Evolutionary conservation across 2,888 invertebrate genomes (phyloP), one percentile per base, ranked within the genome.

Genomic region (Stegophylla sp.): DNA sequence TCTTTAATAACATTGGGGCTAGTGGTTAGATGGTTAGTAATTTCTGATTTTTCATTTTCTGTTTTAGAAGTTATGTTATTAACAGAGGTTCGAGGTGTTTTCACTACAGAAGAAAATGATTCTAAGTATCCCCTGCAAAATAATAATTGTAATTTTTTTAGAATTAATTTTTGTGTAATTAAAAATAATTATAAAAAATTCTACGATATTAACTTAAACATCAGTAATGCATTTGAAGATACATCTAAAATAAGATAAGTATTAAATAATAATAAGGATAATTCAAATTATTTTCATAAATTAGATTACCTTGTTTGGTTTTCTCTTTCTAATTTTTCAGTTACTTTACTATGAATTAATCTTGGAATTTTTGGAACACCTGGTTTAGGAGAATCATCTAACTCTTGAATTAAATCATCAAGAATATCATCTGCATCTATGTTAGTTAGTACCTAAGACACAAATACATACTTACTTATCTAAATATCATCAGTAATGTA

Each of bases 371-470:
- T 73, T 9, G 43, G 20, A 23, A 64, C 43, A 34, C 12, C 56
- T 63, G 66, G 56, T 74, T 74, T 77, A 69, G 77, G 67, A 28
- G 75, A 64, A 13, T 20, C 20, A 75, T 74, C 89, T 1, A 92
- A 87, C 86, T 93, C 93, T 10, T 90, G 91, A 86, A 94, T 89
- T 67, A 94, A 89, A 85, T 93, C 93, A 43, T 91, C 91, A 28
- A 94, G 87, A 83, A 92, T 90, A 85, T 94, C 92, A 87, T 97
- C 96, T 83, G 94, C 92, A 20, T 91, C 91, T 83, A 92, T 63
- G 43, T 81, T 81, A 51, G 72, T 81, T 81, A 77, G 45, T 15
- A 73, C 45, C 71, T 71, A 28, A 51, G 5, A 51, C 69, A n/a
- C 15, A 20, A 26, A 13, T 28, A 43, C 10, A 10, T 34, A 5